A percentile compares a stretch with the other conserved stretches of the same genome.
Conservation (phyloP, 2,888 invertebrate genomes). For the Chydorus sphaericus region DNA sequence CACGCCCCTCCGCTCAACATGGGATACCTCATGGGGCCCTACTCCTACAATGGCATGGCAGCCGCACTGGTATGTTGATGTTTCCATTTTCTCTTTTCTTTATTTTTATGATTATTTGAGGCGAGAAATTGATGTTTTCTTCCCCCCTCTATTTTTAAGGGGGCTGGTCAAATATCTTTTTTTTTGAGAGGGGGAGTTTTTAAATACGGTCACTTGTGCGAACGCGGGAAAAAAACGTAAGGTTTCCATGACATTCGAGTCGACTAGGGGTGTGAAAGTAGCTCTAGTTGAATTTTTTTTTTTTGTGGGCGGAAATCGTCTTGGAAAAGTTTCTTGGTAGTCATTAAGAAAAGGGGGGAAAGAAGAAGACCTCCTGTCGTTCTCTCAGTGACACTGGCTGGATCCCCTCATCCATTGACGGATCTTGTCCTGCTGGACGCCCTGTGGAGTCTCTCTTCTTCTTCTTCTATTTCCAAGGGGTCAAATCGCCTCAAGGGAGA, state of each 20-base stretch:
- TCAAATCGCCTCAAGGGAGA: too few relatives aligned
- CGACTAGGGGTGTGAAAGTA: too few relatives aligned
- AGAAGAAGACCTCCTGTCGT: not conserved
- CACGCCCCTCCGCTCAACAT: slow-evolving; percentile 72
- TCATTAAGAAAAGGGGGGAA: not conserved
- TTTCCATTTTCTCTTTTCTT: not conserved
- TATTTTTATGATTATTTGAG: slow-evolving; percentile 5
- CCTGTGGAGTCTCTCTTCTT: too few relatives aligned
- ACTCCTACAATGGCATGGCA: slow-evolving; percentile 74
- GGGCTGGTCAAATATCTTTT: slow-evolving; percentile 4
- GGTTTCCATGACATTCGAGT: too few relatives aligned
- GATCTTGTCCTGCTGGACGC: too few relatives aligned
- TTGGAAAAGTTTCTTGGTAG: not conserved
- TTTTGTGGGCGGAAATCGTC: not conserved
- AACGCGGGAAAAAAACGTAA: too few relatives aligned
- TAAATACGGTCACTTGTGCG: too few relatives aligned
- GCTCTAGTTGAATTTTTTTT: not conserved
- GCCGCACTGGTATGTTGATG: slow-evolving; percentile 40
- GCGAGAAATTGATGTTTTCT: slow-evolving; percentile 8
- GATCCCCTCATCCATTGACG: too few relatives aligned
- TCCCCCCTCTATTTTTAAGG: slow-evolving; percentile 1
- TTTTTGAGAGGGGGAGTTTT: too few relatives aligned
- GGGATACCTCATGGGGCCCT: slow-evolving; percentile 82
- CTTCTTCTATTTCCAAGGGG: too few relatives aligned
- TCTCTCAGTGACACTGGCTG: too few relatives aligned